Base-by-base conservation (phyloP, 35 echinoderm and acorn worm species). In the Anneissia japonica region DNA sequence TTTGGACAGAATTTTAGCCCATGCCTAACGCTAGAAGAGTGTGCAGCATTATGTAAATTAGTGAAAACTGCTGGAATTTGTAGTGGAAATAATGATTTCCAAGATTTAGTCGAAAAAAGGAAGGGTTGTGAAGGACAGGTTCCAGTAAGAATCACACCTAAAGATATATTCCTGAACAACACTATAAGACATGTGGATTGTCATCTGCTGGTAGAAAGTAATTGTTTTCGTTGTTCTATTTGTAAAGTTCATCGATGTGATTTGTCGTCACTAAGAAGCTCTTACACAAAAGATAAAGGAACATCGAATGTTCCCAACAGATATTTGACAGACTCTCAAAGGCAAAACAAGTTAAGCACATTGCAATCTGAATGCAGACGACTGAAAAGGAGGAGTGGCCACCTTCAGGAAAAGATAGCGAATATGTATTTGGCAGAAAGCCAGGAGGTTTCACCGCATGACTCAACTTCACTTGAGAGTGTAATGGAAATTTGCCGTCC, bases 151-250 rank as follows among this genome's bases (percentile, higher is more conserved):
- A 23, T 74, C 19, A 74, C 26, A 34, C 73, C 23, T 1, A 39
- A 10, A 12, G 19, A 0, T 34, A 21, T 73, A 35, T 37, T 74
- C 12, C 12, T 34, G 46, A 74, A 76, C 6, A 36, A 3, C 72
- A 85, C 79, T 6, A 83, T 91, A 51, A 11, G 90, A 17, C 84
- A 91, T 33, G 41, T 46, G 23, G 33, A 75, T 9, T 91, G 90
- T 46, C 10, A 82, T 28, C 28, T 91, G 0, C 0, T 91, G 0
- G 43, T 73, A 0, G 31, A 9, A 28, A 86, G 30, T 26, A 41
- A 30, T 74, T 26, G 21, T 32, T 14, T 6, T 2, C 43, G 74
- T 26, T 87, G 90, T 36, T 12, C 31, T 4, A 77, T 46, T 0
- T 87, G 84, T 31, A 34, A 23, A 17, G 32, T 73, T 4, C 74